Conservation (phyloP, 2,797 vertebrate genomes). For the Muscicapa striata region DNA sequence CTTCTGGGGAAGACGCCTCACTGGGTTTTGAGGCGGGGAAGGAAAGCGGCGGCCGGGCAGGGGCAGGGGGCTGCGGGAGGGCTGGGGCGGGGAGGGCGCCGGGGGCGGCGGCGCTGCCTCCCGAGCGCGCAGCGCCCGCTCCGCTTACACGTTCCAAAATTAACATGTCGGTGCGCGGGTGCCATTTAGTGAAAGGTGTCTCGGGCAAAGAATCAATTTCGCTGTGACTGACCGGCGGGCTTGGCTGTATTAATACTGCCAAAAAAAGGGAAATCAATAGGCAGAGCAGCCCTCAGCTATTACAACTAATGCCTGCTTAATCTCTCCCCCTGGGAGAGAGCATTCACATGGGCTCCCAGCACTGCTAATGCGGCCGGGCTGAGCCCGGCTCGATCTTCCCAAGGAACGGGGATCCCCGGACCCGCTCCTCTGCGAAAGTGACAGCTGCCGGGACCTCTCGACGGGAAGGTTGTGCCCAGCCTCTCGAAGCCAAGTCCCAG, state of each 20-base stretch:
- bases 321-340: neutral
- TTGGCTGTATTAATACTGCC: constrained; percentile 48
- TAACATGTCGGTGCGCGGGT: constrained; percentile 39
- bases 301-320: constrained; percentile 3
- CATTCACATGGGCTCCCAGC: neutral
- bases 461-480: neutral
- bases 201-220: constrained; percentile 68
- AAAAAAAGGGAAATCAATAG: constrained; percentile 17
- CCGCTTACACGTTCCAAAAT: constrained; percentile 20
- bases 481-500: neutral
- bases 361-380: neutral
- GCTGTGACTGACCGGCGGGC: constrained; percentile 47
- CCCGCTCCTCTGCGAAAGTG: neutral
- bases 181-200: constrained; percentile 58
- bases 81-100: neutral
- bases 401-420: neutral
- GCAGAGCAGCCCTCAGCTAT: constrained; percentile 12
- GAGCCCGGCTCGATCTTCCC: neutral
- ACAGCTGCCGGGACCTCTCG: neutral
- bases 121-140: neutral
- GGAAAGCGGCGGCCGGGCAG: neutral
- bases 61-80: neutral
- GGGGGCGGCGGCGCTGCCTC: neutral
- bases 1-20: neutral
- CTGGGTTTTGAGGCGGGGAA: neutral